Evolutionary conservation across 2,797 vertebrate genomes (phyloP), one percentile per base, ranked within the genome.

Genomic region (Phrynocephalus vlangalii): DNA sequence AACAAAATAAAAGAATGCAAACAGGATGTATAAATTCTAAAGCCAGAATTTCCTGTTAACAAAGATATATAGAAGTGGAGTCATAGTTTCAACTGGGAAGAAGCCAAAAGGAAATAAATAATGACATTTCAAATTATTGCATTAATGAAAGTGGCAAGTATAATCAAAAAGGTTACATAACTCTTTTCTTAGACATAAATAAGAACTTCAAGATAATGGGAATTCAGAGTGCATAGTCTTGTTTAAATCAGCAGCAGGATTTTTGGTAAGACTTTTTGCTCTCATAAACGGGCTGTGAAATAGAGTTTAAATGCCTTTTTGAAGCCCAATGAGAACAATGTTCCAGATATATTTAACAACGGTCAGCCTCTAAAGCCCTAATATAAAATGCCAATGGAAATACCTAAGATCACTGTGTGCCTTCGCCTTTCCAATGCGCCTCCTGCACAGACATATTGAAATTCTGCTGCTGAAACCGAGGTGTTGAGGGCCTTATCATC

Each of bases 31-130:
- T 93, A 94, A 91, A 88, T 4, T 87, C 4, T 76, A 92, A 94
- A 93, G 48, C 20, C 67, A 93, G 88, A 60, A 87, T 85, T 76
- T 89, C 88, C 66, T 89, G 48, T 1, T 70, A 89, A 77, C 86
- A 84, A 95, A 94, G 60, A 85, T 87, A 90, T 70, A 90, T 86
- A 93, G 73, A 91, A 94, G 52, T 18, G 52, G 52, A 92, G 56
- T 85, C 90, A 88, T 88, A 72, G 63, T 93, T 95, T 94, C 78
- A 90, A 28, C 77, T 87, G 84, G 60, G 48, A 15, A n/a, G 1
- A 91, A 91, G 86, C 70, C 85, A 94, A 94, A 94, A 87, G 68
- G 75, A 93, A 93, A 90, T 90, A 94, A 94, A 89, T 89, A 86
- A 84, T 84, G 33, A 3, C 89, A 79, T 76, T 92, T 33, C 77